A percentile compares a stretch with the other conserved stretches of the same genome.
These are phyloP conservation scores for Babylonia areolata DNA, from an alignment of 1,140 invertebrate species.

Conservation along the genomic window DNA sequence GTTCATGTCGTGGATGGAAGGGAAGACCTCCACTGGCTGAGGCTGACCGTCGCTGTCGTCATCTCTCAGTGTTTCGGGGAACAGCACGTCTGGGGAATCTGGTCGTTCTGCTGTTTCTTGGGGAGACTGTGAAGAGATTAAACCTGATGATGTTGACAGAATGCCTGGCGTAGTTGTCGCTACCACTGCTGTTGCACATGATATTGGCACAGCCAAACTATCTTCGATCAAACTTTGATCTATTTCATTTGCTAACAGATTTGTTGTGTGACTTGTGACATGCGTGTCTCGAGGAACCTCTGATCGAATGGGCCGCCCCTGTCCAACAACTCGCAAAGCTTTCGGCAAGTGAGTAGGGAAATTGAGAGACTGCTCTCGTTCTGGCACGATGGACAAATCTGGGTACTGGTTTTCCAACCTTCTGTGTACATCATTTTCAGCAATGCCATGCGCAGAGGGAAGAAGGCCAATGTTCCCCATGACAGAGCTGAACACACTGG, in stretches of 20 bases:
- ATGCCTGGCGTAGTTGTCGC: background rate
- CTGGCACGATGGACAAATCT: constrained; percentile 19
- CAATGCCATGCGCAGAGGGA: background rate
- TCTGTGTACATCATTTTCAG: background rate
- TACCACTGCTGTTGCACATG: background rate
- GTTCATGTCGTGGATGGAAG: constrained; percentile 39
- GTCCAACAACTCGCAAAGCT: constrained; percentile 10
- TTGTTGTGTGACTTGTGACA: background rate
- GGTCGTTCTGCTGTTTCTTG: background rate
- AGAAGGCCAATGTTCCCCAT: constrained; percentile 7
- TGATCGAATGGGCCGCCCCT: background rate
- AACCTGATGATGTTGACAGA: background rate
- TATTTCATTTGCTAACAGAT: background rate
- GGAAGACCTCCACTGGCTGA: constrained; percentile 15
- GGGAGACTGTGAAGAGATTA: background rate
- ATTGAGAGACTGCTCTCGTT: background rate
- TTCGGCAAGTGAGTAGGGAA: background rate
- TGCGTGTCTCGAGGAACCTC: background rate
- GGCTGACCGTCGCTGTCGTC: background rate
- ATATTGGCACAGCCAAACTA: too few species aligned
- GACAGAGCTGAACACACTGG: background rate
- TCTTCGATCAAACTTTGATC: background rate
- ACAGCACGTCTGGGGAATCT: constrained; percentile 22
- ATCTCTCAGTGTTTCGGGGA: constrained; percentile 34
- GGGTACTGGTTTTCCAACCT: background rate